Evolutionary conservation across 2,113 vertebrate genomes (phyloP).

Genomic region (Erythrocercus mccallii): DNA sequence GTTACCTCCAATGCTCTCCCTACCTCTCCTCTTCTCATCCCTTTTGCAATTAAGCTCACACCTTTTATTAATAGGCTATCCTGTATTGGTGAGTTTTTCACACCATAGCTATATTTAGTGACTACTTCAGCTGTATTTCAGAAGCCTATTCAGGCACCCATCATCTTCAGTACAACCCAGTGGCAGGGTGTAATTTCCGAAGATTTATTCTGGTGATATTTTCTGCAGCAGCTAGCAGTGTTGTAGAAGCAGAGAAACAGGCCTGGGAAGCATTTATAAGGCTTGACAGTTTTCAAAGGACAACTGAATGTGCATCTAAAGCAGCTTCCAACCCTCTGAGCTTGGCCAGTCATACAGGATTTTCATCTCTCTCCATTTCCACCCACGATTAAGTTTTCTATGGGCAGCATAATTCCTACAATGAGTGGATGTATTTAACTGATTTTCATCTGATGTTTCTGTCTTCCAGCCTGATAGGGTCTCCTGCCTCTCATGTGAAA

Average conservation of each 20-base stretch:
- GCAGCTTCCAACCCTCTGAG: background rate
- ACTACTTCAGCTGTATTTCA: background rate
- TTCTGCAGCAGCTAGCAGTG: background rate
- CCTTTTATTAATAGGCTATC: background rate
- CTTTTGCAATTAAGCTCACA: background rate
- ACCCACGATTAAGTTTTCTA: slow-evolving; percentile 41
- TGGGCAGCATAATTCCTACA: slow-evolving; percentile 27
- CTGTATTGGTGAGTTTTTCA: background rate
- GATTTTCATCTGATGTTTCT: slow-evolving; percentile 18
- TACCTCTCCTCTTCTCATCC: background rate
- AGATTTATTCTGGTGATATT: background rate
- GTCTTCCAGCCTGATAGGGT: background rate
- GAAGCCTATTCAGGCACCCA: background rate
- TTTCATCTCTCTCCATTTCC: slow-evolving; percentile 29
- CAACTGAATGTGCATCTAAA: background rate
- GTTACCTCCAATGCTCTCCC: background rate
- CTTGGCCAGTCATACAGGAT: slow-evolving; percentile 30
- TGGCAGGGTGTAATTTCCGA: slow-evolving; percentile 7
- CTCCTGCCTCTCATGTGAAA: background rate
- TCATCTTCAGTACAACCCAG: background rate
- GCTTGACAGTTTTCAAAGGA: slow-evolving; percentile 42
- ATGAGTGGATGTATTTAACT: slow-evolving; percentile 5
- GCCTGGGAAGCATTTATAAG: slow-evolving; percentile 10
- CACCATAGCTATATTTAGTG: background rate
- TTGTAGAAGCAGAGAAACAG: background rate